phyloP scores from a whole-genome alignment of 2,113 vertebrate genomes.

The Corynorhinus townsendii region DNA sequence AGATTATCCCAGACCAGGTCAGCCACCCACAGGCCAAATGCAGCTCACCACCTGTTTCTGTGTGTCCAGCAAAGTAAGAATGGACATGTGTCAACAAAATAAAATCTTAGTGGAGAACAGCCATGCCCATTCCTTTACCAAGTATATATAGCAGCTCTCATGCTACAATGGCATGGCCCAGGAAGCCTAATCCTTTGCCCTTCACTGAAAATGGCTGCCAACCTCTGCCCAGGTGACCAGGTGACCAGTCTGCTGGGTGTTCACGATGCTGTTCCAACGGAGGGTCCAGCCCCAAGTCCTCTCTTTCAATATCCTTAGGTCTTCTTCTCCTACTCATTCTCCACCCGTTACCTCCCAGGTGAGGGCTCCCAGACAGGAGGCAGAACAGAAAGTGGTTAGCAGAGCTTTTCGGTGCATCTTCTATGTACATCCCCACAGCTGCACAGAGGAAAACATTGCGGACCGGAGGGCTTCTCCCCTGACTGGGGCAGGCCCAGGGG shows the following conservation, averaged over 20 bases:
- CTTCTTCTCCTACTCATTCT: background rate
- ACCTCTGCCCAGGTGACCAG: background rate
- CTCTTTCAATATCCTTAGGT: background rate
- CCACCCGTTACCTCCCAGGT: background rate
- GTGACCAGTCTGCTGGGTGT: background rate
- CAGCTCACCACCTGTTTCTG: background rate
- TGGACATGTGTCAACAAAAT: background rate
- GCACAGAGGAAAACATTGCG: accelerated
- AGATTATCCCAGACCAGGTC: background rate
- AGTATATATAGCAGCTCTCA: background rate
- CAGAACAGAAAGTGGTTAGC: background rate
- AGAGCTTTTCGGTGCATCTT: background rate
- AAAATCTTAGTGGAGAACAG: background rate
- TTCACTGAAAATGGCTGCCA: background rate
- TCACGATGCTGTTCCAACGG: background rate
- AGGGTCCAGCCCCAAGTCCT: background rate
- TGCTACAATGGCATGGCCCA: background rate
- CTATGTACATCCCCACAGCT: background rate
- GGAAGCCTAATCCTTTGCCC: background rate
- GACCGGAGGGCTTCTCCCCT: background rate
- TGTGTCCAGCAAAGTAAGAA: background rate
- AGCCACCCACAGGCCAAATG: background rate
- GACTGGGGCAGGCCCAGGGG: background rate
- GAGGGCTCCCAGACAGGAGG: background rate
- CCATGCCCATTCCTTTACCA: background rate